These are phyloP conservation scores for Lottia gigantea DNA, from an alignment of 2,888 invertebrate genomes.

Conservation along the genomic window DNA sequence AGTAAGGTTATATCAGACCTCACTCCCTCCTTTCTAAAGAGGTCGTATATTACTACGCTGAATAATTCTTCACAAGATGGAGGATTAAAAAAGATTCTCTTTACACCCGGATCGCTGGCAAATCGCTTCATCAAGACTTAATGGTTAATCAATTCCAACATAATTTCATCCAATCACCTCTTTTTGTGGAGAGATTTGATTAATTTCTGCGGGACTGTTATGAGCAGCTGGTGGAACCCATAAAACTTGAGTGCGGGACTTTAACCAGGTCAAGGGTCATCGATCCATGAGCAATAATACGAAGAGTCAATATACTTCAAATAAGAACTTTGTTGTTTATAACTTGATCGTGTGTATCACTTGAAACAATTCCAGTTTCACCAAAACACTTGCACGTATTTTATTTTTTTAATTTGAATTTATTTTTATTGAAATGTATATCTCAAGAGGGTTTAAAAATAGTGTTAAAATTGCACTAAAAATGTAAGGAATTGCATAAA, in stretches of 20 bases:
- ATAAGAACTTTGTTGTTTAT: too few species aligned
- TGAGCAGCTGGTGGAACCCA: neutral
- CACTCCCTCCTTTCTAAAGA: neutral
- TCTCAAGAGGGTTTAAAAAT: too few species aligned
- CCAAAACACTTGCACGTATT: too few species aligned
- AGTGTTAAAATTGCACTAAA: too few species aligned
- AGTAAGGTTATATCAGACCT: neutral
- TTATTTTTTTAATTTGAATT: too few species aligned
- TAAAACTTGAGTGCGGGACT: neutral
- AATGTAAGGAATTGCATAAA: too few species aligned
- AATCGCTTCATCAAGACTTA: conserved; percentile 4
- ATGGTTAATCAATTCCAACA: neutral
- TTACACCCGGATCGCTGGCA: neutral
- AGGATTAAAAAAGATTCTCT: neutral
- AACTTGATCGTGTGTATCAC: too few species aligned
- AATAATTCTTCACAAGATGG: neutral
- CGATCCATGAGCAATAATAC: too few species aligned
- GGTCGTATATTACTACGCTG: neutral
- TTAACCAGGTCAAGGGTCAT: too few species aligned
- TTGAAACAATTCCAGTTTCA: too few species aligned
- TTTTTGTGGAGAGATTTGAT: neutral
- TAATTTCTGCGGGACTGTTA: neutral
- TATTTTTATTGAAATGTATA: too few species aligned
- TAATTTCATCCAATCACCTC: conserved; percentile 1
- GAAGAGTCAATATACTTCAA: too few species aligned